Conservation (phyloP, 2,797 vertebrate species). For the Bryconaethiops microstoma region DNA sequence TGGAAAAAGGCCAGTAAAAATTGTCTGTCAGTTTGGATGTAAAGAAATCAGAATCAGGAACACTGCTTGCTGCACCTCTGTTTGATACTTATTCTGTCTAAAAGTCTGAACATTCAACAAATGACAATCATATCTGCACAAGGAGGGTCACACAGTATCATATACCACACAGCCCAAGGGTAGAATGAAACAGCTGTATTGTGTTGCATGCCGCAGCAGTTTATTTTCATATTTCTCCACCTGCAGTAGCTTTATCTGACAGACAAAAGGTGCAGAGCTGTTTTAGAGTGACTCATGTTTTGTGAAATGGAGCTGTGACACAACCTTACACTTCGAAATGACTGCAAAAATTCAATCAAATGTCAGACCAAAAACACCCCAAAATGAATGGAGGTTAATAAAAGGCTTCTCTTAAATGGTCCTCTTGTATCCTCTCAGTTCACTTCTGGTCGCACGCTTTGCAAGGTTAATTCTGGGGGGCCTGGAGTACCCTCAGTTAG, state of each 20-base stretch:
- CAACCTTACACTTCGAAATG: background rate
- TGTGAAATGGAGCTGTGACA: background rate
- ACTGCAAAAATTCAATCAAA: background rate
- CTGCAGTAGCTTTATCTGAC: background rate
- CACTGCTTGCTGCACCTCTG: no score
- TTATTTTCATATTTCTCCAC: slow-evolving; percentile 24
- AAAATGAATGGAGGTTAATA: no score
- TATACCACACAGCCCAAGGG: background rate
- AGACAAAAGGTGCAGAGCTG: background rate
- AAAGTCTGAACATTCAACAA: slow-evolving; percentile 9
- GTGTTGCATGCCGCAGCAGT: slow-evolving; percentile 1
- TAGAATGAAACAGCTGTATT: slow-evolving; percentile 2
- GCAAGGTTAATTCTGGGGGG: no score
- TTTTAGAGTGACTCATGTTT: slow-evolving; percentile 11
- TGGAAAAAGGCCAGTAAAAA: no score
- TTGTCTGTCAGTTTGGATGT: no score
- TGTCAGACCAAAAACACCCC: no score
- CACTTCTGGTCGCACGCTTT: no score
- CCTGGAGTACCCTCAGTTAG: background rate
- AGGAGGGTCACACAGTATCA: slow-evolving; percentile 8
- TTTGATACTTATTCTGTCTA: background rate
- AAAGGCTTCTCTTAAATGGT: no score
- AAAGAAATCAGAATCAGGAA: no score
- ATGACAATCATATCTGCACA: background rate
- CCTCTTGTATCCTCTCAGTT: no score